Evolutionary conservation across 2,797 vertebrate genomes (phyloP).

Genomic region (Micropoecilia bifurca): DNA sequence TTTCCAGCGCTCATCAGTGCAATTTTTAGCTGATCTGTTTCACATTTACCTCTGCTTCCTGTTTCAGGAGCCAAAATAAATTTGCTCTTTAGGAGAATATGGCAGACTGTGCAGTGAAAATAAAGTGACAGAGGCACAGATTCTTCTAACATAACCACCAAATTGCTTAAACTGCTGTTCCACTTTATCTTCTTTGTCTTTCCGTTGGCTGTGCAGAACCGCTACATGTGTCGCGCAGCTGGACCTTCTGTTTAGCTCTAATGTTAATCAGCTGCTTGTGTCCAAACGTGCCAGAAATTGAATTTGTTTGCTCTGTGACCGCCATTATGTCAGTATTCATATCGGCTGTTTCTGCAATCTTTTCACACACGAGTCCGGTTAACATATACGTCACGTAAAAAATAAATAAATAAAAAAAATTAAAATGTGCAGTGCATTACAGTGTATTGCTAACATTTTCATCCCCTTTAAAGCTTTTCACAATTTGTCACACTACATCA

Average conservation of each 20-base stretch:
- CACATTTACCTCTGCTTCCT: background rate
- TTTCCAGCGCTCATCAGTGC: background rate
- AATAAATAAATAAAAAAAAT: too few species aligned
- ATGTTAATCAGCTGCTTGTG: background rate
- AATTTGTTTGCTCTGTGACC: background rate
- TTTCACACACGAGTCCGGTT: background rate
- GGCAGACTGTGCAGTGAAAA: background rate
- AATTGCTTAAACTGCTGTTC: background rate
- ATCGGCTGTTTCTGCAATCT: background rate
- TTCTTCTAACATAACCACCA: background rate
- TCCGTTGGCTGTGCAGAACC: background rate
- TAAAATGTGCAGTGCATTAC: background rate
- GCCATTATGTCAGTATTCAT: background rate
- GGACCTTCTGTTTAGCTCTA: slow-evolving; percentile 2
- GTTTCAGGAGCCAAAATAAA: background rate
- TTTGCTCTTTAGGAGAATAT: background rate
- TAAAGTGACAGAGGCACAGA: too few species aligned
- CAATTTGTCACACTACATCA: background rate
- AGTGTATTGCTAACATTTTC: background rate
- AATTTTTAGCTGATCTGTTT: background rate
- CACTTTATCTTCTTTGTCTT: background rate
- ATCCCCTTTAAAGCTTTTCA: background rate
- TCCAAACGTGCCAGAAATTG: background rate
- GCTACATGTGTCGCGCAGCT: background rate
- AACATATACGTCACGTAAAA: background rate